phyloP scores from a whole-genome alignment of 2,888 invertebrate genomes.

The Hydraecia micacea region DNA sequence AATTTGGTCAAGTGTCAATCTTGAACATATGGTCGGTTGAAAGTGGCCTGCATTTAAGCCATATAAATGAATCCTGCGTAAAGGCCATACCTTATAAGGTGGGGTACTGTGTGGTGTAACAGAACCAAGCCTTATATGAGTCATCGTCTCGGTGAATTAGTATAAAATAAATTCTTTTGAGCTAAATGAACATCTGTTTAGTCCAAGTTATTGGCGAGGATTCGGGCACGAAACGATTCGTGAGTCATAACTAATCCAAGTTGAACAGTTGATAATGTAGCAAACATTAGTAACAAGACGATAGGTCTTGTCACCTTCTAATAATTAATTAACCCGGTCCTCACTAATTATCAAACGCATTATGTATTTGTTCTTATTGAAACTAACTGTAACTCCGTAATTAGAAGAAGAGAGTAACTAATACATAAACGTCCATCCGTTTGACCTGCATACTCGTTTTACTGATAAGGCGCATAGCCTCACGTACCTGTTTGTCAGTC shows the following conservation, averaged over 20 bases:
- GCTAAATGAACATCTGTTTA: slow-evolving; percentile 86
- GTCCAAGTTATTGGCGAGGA: slow-evolving; percentile 64
- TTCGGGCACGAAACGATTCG: slow-evolving; percentile 58
- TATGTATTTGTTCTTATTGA: slow-evolving; percentile 49
- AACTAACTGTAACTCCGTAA: slow-evolving; percentile 57
- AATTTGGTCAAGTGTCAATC: slow-evolving; percentile 86
- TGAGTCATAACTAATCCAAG: slow-evolving; percentile 63
- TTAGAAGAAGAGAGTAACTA: slow-evolving; percentile 55
- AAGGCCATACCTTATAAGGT: slow-evolving; percentile 88
- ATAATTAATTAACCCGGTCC: slow-evolving; percentile 14
- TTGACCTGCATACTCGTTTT: slow-evolving; percentile 69
- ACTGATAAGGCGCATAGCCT: slow-evolving; percentile 67
- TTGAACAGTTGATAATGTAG: slow-evolving; percentile 22
- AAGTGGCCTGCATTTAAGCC: slow-evolving; percentile 87
- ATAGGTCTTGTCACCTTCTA: neutral
- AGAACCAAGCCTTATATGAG: slow-evolving; percentile 83
- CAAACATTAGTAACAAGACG: slow-evolving; percentile 19
- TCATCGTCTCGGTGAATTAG: slow-evolving; percentile 85
- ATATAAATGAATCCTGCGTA: slow-evolving; percentile 87
- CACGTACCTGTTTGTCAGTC: slow-evolving; percentile 65
- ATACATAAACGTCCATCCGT: slow-evolving; percentile 65
- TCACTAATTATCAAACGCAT: slow-evolving; percentile 12
- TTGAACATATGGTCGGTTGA: slow-evolving; percentile 88
- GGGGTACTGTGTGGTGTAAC: slow-evolving; percentile 81
- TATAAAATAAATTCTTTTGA: slow-evolving; percentile 83